Evolutionary conservation across 1,140 invertebrate genomes (phyloP).

Genomic region (Ctenoplectra terminalis): DNA sequence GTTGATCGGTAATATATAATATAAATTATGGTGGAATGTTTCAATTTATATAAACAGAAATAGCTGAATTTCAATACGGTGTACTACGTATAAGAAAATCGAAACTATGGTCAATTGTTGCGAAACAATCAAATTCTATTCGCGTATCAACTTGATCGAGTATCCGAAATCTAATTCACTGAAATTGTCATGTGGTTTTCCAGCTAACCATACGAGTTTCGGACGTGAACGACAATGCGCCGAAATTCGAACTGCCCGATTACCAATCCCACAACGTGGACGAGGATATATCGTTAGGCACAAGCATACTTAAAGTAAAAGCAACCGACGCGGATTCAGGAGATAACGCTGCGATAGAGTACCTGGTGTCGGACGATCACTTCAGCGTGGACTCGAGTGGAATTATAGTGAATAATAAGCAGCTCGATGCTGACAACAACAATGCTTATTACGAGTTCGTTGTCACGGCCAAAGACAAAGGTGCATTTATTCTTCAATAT

Average conservation of each 20-base stretch:
- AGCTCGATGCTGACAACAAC: constrained; percentile 96
- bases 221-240: constrained; percentile 97
- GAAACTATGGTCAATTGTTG: too few relatives aligned
- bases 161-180: not conserved
- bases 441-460: constrained; percentile 98
- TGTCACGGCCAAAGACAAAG: constrained; percentile 96
- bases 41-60: too few relatives aligned
- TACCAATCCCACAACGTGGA: constrained; percentile 98
- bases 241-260: constrained; percentile 96
- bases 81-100: too few relatives aligned
- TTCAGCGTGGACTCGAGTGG: constrained; percentile 96
- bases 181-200: constrained; percentile 13
- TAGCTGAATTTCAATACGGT: too few relatives aligned
- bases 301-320: constrained; percentile 95
- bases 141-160: too few relatives aligned
- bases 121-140: not conserved
- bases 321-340: constrained; percentile 96
- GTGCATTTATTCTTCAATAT: constrained; percentile 64
- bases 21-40: too few relatives aligned
- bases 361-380: constrained; percentile 95
- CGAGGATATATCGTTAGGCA: constrained; percentile 95
- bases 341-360: constrained; percentile 96
- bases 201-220: constrained; percentile 94
- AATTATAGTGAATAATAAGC: constrained; percentile 95
- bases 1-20: too few relatives aligned